Evolutionary conservation across 92 coral and sea anemone genomes (phyloP).

Genomic region (Phenganax subtilis): DNA sequence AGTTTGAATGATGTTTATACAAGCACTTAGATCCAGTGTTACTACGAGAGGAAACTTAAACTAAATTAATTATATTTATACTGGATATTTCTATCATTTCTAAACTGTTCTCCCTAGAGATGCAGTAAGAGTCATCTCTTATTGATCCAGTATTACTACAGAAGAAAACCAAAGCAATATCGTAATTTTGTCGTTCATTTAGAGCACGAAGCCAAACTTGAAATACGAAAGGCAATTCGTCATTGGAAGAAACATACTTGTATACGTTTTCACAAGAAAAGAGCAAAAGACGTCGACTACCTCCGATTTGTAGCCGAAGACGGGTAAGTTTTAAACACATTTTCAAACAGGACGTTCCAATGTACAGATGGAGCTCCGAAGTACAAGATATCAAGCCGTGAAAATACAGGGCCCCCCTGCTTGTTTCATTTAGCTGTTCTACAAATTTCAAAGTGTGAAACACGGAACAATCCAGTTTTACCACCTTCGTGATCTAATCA

Average conservation of each 20-base stretch:
- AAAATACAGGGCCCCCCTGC: background rate
- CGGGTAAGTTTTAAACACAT: slow-evolving; percentile 65
- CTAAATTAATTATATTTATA: no score
- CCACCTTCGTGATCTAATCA: no score
- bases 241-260: slow-evolving; percentile 93
- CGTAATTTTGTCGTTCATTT: slow-evolving; percentile 10
- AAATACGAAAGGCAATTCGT: slow-evolving; percentile 75
- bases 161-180: no score
- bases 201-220: slow-evolving; percentile 65
- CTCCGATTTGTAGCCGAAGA: slow-evolving; percentile 82
- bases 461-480: no score
- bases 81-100: no score
- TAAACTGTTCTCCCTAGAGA: background rate
- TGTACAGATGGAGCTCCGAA: background rate
- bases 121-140: background rate
- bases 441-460: background rate
- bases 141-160: background rate
- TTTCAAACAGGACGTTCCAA: background rate
- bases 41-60: no score
- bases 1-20: no score
- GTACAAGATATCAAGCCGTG: background rate
- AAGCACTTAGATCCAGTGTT: no score
- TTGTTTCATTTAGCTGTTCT: background rate
- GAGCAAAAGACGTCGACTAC: slow-evolving; percentile 72
- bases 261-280: slow-evolving; percentile 81